These are phyloP conservation scores for Trachops cirrhosus DNA, from an alignment of 2,797 vertebrate species.

Conservation along the genomic window DNA sequence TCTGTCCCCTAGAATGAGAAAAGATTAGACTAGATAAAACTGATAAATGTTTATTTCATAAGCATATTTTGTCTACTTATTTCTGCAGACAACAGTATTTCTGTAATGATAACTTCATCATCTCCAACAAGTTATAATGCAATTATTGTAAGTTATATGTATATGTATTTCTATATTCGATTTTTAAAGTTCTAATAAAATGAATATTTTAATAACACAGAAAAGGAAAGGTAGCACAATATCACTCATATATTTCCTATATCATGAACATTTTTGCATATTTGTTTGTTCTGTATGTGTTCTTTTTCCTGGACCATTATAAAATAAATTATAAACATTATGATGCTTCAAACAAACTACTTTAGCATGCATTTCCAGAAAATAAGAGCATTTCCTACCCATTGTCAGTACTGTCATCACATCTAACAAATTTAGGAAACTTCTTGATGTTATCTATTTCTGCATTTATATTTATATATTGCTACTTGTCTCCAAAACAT, in stretches of 20 bases:
- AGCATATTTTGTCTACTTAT: not conserved
- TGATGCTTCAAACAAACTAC: not conserved
- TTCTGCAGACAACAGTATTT: not conserved
- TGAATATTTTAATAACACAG: conserved; percentile 23
- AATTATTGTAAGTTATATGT: not conserved
- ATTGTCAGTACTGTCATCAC: not conserved
- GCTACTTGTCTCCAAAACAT: not conserved
- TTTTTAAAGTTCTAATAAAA: conserved; percentile 11
- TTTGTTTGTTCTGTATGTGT: not conserved
- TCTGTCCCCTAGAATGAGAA: not conserved
- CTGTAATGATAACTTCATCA: not conserved
- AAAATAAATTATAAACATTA: conserved; percentile 14
- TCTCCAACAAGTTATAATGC: not conserved
- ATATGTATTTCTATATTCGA: not conserved
- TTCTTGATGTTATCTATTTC: not conserved
- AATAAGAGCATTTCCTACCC: not conserved
- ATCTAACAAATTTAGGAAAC: not conserved
- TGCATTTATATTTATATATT: not conserved
- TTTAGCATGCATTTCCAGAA: not conserved
- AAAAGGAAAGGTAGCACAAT: not conserved
- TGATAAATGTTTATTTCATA: not conserved
- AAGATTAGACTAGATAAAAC: not conserved
- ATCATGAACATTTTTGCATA: not conserved
- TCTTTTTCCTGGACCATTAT: not conserved
- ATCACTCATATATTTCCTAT: not conserved